Evolutionary conservation across 2,888 invertebrate genomes (phyloP), one percentile per base, ranked within the genome.

Genomic region (Apocheima hispidaria): DNA sequence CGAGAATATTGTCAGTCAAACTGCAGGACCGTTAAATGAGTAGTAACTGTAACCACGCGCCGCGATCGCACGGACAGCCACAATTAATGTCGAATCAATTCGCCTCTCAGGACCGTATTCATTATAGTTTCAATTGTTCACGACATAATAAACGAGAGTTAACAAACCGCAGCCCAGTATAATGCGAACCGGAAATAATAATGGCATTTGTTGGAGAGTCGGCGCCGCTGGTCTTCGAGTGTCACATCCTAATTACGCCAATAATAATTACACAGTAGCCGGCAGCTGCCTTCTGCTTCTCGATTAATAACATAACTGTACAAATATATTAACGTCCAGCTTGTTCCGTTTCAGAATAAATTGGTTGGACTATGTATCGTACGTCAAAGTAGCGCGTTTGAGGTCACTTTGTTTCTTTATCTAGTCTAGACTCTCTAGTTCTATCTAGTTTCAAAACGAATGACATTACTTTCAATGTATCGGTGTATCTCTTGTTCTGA

Each of bases 231-330:
- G 88, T 84, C 79, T 55, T 83, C 50, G 51, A 80, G 81, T 21
- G 84, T 83, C 90, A 87, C 90, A 90, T 90, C 90, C 92, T 92
- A 90, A 92, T 92, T 92, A 90, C 87, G 87, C 86, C 87, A 86
- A 88, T 90, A 89, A 90, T 91, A 89, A 92, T 91, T 90, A 89
- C 85, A 84, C 84, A 82, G 86, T 83, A 86, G 61, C 56, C 56
- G 86, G 82, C 87, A 88, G 89, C 87, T 84, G 77, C 75, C 74
- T 78, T 77, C 79, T 81, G 79, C 78, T 83, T 77, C 81, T 79
- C 81, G 76, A 72, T 85, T 74, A 73, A 77, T 77, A 72, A 73
- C 74, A 68, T 78, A 75, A 75, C 72, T 64, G 60, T 62, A 53
- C 63, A 64, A 55, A 62, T 63, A 69, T 59, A 68, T 72, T 68